Percentiles rank a stretch among this genome's conserved stretches.
phyloP scores from a whole-genome alignment of 35 echinoderm and acorn worm species.

The Acanthaster planci region DNA sequence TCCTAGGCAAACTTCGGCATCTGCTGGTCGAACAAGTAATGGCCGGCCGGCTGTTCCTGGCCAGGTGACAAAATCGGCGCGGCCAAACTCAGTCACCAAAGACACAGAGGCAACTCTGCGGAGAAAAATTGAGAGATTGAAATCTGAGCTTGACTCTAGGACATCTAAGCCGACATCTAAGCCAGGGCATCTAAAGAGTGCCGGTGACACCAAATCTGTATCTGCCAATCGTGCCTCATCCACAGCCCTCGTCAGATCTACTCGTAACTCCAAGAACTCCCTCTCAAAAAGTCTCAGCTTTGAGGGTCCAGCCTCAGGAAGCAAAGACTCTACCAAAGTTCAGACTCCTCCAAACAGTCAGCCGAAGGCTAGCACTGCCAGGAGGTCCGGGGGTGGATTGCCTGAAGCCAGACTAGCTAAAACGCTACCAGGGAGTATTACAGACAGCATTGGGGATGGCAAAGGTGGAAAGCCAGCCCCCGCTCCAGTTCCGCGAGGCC shows the following conservation, averaged over 20 bases:
- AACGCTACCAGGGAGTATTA: not conserved
- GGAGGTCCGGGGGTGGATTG: not conserved
- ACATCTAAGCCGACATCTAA: not conserved
- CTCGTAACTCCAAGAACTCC: not conserved
- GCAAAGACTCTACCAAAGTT: slow-evolving; percentile 1
- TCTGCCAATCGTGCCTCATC: not conserved
- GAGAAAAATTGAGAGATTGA: not conserved
- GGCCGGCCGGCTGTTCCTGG: not conserved
- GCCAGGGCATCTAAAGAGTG: too few species aligned
- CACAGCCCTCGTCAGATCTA: not conserved
- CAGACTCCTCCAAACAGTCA: not conserved
- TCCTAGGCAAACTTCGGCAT: not conserved
- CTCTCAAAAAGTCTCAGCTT: not conserved
- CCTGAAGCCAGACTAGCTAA: not conserved
- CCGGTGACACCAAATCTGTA: not conserved
- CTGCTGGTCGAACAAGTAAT: not conserved
- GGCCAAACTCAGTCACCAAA: not conserved
- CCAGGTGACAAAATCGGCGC: not conserved
- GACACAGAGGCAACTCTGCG: slow-evolving; percentile 5
- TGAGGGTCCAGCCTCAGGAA: not conserved
- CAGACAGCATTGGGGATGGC: not conserved
- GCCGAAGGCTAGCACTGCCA: not conserved
- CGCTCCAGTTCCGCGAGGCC: not conserved
- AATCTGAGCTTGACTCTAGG: not conserved
- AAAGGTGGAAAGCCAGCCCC: not conserved